These are phyloP conservation scores for Cossypha dichroa DNA, from an alignment of 2,797 vertebrate genomes.

Conservation along the genomic window DNA sequence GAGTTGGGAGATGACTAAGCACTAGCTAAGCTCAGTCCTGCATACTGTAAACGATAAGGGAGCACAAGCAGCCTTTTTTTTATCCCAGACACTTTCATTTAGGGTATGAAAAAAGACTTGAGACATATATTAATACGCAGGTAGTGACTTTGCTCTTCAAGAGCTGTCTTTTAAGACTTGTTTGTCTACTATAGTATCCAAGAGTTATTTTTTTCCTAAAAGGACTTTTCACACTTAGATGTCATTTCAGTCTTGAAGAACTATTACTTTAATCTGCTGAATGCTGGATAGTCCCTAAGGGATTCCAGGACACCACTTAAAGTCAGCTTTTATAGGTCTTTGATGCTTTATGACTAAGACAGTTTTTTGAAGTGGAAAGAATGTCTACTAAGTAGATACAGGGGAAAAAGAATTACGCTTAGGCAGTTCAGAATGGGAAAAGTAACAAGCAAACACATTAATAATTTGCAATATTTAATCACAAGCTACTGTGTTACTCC, in stretches of 20 bases:
- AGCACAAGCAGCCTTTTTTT: neutral
- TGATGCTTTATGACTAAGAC: neutral
- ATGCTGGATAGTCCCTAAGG: neutral
- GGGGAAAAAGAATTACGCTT: neutral
- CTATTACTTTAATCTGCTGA: neutral
- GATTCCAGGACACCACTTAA: constrained; percentile 8
- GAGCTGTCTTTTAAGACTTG: neutral
- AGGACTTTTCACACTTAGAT: neutral
- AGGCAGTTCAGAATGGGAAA: neutral
- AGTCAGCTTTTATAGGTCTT: neutral
- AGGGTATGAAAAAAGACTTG: neutral
- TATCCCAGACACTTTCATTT: neutral
- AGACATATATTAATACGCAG: neutral
- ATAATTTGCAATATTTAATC: constrained; percentile 18
- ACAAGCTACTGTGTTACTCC: neutral
- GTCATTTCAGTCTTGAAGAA: constrained; percentile 9
- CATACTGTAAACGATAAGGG: fast-evolving
- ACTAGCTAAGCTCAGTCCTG: neutral
- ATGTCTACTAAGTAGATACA: neutral
- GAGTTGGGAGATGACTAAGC: neutral
- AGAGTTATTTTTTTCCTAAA: neutral
- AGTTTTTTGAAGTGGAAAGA: neutral
- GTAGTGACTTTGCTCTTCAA: neutral
- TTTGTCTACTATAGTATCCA: neutral
- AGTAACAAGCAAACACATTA: neutral